A percentile compares a stretch with the other conserved stretches of the same genome.
phyloP scores from a whole-genome alignment of 2,113 vertebrate species.

The Promerops cafer region DNA sequence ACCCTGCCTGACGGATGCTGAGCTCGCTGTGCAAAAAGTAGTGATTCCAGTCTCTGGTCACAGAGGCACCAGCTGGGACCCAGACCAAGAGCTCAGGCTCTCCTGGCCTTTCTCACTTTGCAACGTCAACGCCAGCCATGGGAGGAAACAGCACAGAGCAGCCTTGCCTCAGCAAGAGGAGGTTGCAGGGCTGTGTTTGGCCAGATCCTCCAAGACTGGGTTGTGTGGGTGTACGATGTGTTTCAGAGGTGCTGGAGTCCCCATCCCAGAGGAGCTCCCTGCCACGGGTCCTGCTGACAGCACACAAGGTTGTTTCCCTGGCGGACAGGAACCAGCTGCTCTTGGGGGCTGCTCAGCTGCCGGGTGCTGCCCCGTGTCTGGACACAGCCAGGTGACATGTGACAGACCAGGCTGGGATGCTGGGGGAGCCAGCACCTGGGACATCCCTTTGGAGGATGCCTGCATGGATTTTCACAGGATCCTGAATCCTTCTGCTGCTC shows the following conservation, averaged over 20 bases:
- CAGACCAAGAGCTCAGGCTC: not conserved
- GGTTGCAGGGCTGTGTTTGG: not conserved
- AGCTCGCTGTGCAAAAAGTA: not conserved
- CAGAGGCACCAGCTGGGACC: not conserved
- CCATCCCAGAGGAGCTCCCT: not conserved
- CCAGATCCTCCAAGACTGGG: too few relatives aligned
- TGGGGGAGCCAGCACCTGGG: too few relatives aligned
- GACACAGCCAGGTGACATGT: not conserved
- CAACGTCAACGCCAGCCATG: not conserved
- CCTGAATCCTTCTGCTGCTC: not conserved
- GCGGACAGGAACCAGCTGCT: not conserved
- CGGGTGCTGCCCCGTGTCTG: not conserved
- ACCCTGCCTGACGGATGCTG: not conserved
- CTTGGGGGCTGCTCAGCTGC: not conserved
- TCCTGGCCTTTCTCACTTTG: not conserved
- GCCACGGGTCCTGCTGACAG: too few relatives aligned
- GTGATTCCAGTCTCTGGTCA: not conserved
- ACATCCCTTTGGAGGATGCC: not conserved
- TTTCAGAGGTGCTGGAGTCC: not conserved
- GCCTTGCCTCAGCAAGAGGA: not conserved
- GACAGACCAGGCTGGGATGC: not conserved
- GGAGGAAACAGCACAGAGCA: not conserved
- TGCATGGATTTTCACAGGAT: not conserved
- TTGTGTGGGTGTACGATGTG: rapidly evolving
- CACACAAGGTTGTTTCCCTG: not conserved